Percentiles rank a stretch among this genome's conserved stretches.
These are phyloP conservation scores for Cichlasoma orientale DNA, from an alignment of 2,797 vertebrate species.

Conservation along the genomic window DNA sequence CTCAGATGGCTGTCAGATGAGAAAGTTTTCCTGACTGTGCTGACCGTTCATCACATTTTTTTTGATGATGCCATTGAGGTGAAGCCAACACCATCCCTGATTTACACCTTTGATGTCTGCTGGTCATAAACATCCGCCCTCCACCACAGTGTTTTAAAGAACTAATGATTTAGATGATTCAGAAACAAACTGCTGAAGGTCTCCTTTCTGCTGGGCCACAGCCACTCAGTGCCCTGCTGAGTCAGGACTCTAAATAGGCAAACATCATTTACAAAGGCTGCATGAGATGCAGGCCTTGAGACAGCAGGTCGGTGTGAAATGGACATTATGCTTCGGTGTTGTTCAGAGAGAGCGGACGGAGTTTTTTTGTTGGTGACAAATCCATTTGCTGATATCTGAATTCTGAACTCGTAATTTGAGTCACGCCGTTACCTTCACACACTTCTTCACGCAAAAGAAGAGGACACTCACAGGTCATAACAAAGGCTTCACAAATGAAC, in stretches of 20 bases:
- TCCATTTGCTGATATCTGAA: neutral
- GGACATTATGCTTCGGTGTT: slow-evolving; percentile 4
- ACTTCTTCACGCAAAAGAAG: neutral
- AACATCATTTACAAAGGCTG: slow-evolving; percentile 61
- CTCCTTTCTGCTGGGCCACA: slow-evolving; percentile 54
- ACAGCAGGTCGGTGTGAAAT: neutral
- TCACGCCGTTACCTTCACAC: neutral
- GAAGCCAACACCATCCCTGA: slow-evolving; percentile 24
- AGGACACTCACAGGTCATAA: too few relatives aligned
- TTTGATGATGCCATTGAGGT: slow-evolving; percentile 46
- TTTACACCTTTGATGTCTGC: slow-evolving; percentile 67
- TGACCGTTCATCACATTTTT: slow-evolving; percentile 51
- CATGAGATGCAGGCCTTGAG: slow-evolving; percentile 19
- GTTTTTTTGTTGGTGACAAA: neutral
- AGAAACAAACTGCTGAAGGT: slow-evolving; percentile 70
- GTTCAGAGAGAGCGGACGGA: neutral
- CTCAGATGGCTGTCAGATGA: slow-evolving; percentile 24
- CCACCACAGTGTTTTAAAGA: slow-evolving; percentile 57
- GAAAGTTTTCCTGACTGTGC: slow-evolving; percentile 40
- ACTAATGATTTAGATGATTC: slow-evolving; percentile 72
- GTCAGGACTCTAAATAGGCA: slow-evolving; percentile 57
- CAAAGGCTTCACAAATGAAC: too few relatives aligned
- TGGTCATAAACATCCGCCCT: slow-evolving; percentile 54
- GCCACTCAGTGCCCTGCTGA: slow-evolving; percentile 60
- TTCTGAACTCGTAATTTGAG: neutral